These are phyloP conservation scores for Embidobia sp. DNA, from an alignment of 2,888 invertebrate genomes.

Conservation along the genomic window DNA sequence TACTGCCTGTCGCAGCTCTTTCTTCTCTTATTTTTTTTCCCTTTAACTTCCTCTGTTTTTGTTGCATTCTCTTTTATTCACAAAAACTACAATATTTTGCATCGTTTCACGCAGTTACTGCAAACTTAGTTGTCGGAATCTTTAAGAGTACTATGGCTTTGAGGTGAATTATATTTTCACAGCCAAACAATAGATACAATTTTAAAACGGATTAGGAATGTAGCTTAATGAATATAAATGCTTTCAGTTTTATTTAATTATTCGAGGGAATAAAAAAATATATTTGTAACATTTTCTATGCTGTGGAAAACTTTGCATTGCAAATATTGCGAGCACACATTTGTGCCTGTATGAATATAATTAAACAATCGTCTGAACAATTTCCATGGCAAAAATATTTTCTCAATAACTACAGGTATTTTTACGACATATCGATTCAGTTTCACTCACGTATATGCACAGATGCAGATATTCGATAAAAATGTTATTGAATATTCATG, in stretches of 20 bases:
- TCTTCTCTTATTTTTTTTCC: constrained; percentile 21
- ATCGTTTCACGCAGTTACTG: constrained; percentile 29
- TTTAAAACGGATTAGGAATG: too few relatives aligned
- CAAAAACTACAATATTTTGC: constrained; percentile 46
- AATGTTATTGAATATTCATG: constrained; percentile 12
- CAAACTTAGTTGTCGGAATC: too few relatives aligned
- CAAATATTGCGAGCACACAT: not conserved
- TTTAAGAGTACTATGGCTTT: too few relatives aligned
- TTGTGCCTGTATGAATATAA: constrained; percentile 1
- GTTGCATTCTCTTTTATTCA: constrained; percentile 35
- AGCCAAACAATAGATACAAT: too few relatives aligned
- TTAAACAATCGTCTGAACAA: constrained; percentile 12
- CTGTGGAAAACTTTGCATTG: not conserved
- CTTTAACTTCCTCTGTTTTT: constrained; percentile 39
- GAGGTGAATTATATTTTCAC: too few relatives aligned
- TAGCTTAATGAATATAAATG: too few relatives aligned
- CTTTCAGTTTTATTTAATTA: too few relatives aligned
- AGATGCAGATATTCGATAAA: constrained; percentile 14
- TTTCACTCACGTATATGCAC: constrained; percentile 2
- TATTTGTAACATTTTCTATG: too few relatives aligned
- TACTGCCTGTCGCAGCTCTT: constrained; percentile 39
- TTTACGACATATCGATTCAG: constrained; percentile 8
- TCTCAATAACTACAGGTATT: not conserved
- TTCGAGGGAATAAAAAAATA: too few relatives aligned
- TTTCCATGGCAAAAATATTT: constrained; percentile 3